Conservation (phyloP, 2,113 vertebrate genomes). For the Carettochelys insculpta region DNA sequence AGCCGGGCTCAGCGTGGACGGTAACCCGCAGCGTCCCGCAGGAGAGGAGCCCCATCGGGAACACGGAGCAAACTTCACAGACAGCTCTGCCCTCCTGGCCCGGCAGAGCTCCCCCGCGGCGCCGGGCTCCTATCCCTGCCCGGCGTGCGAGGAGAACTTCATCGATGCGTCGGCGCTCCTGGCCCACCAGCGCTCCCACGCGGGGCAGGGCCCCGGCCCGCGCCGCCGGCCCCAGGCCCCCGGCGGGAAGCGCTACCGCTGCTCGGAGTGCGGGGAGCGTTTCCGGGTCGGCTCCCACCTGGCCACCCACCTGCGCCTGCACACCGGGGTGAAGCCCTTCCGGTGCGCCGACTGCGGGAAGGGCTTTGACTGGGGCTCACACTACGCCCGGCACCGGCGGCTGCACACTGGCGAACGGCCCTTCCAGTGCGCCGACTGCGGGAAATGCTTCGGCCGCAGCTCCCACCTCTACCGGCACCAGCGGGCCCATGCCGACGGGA, state of each 20-base stretch:
- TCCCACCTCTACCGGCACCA: not conserved
- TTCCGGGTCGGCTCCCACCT: not conserved
- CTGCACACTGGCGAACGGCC: conserved; percentile 57
- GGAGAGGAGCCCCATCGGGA: not conserved
- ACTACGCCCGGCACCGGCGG: conserved; percentile 61
- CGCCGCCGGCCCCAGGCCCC: not conserved
- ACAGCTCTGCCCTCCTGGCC: not conserved
- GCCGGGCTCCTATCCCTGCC: not conserved
- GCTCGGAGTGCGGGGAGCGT: not conserved
- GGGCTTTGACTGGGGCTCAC: conserved; percentile 70
- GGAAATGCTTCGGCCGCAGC: not conserved
- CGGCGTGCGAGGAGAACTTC: not conserved
- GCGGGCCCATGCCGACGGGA: not conserved
- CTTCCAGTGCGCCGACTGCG: conserved; percentile 8
- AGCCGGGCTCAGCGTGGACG: not conserved
- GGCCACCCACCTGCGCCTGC: not conserved
- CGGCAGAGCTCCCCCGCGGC: not conserved
- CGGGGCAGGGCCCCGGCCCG: not conserved
- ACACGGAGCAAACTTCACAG: not conserved
- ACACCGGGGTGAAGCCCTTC: conserved; percentile 39
- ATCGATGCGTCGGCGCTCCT: not conserved
- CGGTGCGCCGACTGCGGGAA: conserved; percentile 54
- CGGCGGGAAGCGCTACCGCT: not conserved
- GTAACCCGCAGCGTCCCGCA: not conserved
- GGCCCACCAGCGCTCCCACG: not conserved